Conservation (phyloP, 2,797 vertebrate genomes). For the Anguilla megastoma region DNA sequence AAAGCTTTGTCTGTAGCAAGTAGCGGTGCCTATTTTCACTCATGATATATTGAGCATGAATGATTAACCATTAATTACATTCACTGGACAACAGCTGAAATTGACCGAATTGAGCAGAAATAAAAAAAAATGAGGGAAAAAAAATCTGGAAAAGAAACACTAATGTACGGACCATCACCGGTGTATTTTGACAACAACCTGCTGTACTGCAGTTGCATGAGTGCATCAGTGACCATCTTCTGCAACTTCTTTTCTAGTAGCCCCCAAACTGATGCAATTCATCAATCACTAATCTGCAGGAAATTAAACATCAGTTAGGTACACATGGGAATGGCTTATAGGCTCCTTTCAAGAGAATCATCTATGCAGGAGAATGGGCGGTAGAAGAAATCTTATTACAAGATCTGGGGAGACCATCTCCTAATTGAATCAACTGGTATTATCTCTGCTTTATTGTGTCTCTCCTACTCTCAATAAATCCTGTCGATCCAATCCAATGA, state of each 20-base stretch:
- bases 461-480: constrained; percentile 7
- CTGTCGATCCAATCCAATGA: not conserved
- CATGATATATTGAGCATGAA: not conserved
- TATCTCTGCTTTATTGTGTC: constrained; percentile 16
- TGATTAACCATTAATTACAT: not conserved
- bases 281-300: not conserved
- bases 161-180: not conserved
- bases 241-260: not conserved
- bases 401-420: not conserved
- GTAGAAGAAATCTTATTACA: not conserved
- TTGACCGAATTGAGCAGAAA: not conserved
- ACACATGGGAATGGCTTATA: not conserved
- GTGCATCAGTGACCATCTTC: not conserved
- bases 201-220: not conserved
- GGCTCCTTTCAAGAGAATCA: not conserved
- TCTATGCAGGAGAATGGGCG: not conserved
- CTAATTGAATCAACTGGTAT: not conserved
- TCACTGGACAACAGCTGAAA: not conserved
- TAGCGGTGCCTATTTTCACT: not conserved
- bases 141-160: not conserved
- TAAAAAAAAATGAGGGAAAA: not conserved
- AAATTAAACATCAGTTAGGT: not conserved
- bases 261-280: not conserved
- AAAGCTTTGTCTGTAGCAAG: not conserved
- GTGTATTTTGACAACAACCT: not conserved